Evolutionary conservation across 2,113 vertebrate genomes (phyloP).

Genomic region (Microcebus jonahi): DNA sequence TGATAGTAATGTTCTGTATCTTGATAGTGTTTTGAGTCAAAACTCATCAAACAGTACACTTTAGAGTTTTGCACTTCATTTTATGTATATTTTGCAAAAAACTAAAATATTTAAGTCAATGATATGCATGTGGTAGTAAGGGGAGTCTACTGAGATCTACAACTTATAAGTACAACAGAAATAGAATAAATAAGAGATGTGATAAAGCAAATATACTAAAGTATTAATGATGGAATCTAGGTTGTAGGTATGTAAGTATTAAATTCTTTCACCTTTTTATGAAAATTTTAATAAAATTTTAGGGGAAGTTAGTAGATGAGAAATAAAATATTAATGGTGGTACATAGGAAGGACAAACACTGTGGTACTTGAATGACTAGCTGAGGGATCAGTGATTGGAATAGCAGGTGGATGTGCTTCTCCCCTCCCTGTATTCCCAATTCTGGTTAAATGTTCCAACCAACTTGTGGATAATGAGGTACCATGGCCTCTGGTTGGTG

Average conservation of each 20-base stretch:
- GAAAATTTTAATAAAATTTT: background rate
- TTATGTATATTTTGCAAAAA: background rate
- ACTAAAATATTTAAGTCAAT: background rate
- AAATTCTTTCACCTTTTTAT: slow-evolving; percentile 9
- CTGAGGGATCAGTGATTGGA: background rate
- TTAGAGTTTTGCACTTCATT: background rate
- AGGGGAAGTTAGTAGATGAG: background rate
- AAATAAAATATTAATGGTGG: background rate
- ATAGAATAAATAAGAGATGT: background rate
- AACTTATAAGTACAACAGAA: background rate
- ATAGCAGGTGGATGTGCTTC: background rate
- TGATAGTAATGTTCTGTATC: background rate
- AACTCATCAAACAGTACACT: background rate
- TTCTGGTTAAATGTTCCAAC: background rate
- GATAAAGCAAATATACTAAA: background rate
- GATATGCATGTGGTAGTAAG: background rate
- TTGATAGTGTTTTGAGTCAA: background rate
- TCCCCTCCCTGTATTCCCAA: too few species aligned
- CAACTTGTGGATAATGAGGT: background rate
- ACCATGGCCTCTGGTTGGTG: background rate
- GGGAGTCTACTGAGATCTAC: background rate
- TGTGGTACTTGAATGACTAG: background rate
- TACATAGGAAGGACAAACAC: background rate
- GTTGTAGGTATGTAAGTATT: background rate
- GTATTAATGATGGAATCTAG: background rate